Conservation (phyloP, 2,888 invertebrate genomes). For the Aspidiotus destructor region DNA sequence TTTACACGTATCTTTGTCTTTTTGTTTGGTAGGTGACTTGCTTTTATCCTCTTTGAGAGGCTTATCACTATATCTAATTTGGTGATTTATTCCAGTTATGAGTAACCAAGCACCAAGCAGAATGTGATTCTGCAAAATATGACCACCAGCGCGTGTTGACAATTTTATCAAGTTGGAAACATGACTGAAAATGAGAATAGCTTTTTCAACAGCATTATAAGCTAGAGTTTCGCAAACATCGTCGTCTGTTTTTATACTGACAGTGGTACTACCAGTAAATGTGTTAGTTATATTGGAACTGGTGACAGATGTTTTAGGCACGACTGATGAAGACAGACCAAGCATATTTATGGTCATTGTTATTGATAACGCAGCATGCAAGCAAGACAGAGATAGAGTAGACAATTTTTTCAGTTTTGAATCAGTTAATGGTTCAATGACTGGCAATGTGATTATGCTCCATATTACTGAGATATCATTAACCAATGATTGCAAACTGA, state of each 20-base stretch:
- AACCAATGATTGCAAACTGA: conserved; percentile 65
- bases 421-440: conserved; percentile 76
- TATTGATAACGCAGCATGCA: conserved; percentile 49
- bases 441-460: conserved; percentile 72
- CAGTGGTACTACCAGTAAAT: conserved; percentile 12
- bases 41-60: conserved; percentile 39
- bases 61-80: conserved; percentile 56
- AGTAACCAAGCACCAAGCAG: conserved; percentile 82
- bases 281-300: conserved; percentile 20
- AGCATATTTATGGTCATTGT: conserved; percentile 39
- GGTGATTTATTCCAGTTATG: conserved; percentile 75
- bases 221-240: conserved; percentile 73
- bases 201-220: conserved; percentile 74
- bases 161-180: conserved; percentile 70
- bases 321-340: conserved; percentile 44
- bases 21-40: conserved; percentile 51
- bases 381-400: conserved; percentile 68
- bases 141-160: conserved; percentile 78
- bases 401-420: conserved; percentile 73
- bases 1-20: conserved; percentile 48
- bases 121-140: conserved; percentile 80
- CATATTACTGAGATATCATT: conserved; percentile 76
- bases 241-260: conserved; percentile 48
- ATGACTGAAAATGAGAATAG: conserved; percentile 72
- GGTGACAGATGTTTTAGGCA: conserved; percentile 45